These are phyloP conservation scores for Echinarachnius parma DNA, from an alignment of 53 echinoderm and acorn worm species.

Conservation along the genomic window DNA sequence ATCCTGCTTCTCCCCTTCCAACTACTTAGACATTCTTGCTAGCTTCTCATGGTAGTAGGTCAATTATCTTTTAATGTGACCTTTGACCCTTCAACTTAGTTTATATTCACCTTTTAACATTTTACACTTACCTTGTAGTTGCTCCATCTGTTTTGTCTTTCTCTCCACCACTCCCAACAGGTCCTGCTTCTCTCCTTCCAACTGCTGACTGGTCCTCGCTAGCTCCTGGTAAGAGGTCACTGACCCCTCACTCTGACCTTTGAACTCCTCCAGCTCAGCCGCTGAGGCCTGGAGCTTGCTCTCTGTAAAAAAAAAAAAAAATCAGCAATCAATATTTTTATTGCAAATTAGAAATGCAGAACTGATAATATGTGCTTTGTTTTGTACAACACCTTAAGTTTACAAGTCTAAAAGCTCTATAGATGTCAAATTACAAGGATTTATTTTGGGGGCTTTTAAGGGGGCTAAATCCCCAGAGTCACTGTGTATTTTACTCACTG, in stretches of 20 bases:
- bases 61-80: slow-evolving; percentile 49
- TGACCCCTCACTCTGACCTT: slow-evolving; percentile 58
- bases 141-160: slow-evolving; percentile 68
- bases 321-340: not conserved
- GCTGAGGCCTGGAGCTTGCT: slow-evolving; percentile 55
- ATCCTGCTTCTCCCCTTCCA: slow-evolving; percentile 79
- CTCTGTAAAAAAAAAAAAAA: slow-evolving; percentile 46
- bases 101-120: too few species aligned
- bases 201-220: slow-evolving; percentile 61
- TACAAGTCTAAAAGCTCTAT: too few species aligned
- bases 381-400: too few species aligned
- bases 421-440: too few species aligned
- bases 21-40: slow-evolving; percentile 58
- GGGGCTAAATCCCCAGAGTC: too few species aligned
- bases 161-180: slow-evolving; percentile 64
- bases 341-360: too few species aligned
- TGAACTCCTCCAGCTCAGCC: slow-evolving; percentile 50
- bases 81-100: too few species aligned
- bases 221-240: slow-evolving; percentile 41
- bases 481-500: too few species aligned
- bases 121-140: slow-evolving; percentile 64
- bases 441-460: too few species aligned
- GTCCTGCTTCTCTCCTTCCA: slow-evolving; percentile 79
- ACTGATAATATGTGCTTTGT: too few species aligned
- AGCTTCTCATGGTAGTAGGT: slow-evolving; percentile 44